Percentiles rank a stretch among this genome's conserved stretches.
Conservation (phyloP, 2,113 vertebrate species). For the Labeo rohita region DNA sequence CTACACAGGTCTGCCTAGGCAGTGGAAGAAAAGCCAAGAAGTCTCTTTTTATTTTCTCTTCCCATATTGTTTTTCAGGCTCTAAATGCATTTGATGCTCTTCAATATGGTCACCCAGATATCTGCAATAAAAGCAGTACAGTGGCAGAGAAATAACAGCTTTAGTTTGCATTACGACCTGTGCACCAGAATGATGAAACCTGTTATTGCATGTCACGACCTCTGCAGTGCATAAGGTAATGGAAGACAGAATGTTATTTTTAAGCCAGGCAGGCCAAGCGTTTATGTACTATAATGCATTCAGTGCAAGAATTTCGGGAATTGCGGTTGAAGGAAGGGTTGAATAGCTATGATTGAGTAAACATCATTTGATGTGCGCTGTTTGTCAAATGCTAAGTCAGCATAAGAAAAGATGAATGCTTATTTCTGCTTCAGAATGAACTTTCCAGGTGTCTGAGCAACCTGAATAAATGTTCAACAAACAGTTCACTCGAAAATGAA, state of each 20-base stretch:
- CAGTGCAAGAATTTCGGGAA: background rate
- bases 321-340: background rate
- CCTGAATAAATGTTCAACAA: background rate
- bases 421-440: slow-evolving; percentile 10
- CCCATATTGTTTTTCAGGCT: slow-evolving; percentile 20
- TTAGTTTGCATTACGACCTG: slow-evolving; percentile 17
- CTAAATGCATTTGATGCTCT: slow-evolving; percentile 33
- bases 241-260: background rate
- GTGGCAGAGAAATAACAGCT: slow-evolving; percentile 14
- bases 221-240: slow-evolving; percentile 16
- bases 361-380: background rate
- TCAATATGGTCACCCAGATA: background rate
- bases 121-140: background rate
- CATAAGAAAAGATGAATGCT: slow-evolving; percentile 16
- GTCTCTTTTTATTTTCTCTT: slow-evolving; percentile 9
- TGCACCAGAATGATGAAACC: slow-evolving; percentile 15
- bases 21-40: background rate
- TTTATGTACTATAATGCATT: slow-evolving; percentile 12
- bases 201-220: slow-evolving; percentile 20
- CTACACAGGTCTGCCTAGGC: background rate
- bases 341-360: slow-evolving; percentile 23
- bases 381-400: slow-evolving; percentile 21
- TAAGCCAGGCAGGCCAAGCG: background rate
- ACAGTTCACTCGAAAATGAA: slow-evolving; percentile 1
- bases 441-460: background rate